Base-by-base conservation (phyloP, 2,888 invertebrate species). In the Deilephila elpenor region DNA sequence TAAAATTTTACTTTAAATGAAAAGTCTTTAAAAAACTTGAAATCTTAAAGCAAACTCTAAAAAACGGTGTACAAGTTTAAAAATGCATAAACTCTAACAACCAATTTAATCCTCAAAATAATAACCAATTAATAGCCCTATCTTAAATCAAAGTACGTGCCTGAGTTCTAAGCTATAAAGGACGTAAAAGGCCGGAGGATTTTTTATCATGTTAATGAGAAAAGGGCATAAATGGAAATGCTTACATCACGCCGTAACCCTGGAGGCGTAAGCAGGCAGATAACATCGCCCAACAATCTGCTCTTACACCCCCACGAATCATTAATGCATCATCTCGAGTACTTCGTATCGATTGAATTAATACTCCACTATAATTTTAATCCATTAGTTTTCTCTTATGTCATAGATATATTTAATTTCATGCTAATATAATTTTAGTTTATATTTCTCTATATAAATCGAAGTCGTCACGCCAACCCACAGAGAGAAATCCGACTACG, bases 181-280 rank as follows among this genome's bases (percentile, higher is more conserved):
- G 51, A 25, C 67, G 60, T 17, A 44, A 44, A 44, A 20, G n/a
- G 37, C 37, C 64, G 51, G 67, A 67, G 51, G 25, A 51, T 67
- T 67, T 56, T 67, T 67, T 67, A 67, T 62, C 19, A 62, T 67
- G 25, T 17, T 67, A 67, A 67, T 51, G 67, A 67, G 51, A 25
- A 17, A 67, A 67, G 67, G 51, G 51, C 67, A 67, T 44, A 25
- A 17, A 67, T 51, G 67, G 44, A 11, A 20, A 44, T 67, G 44
- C 67, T 67, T 51, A 67, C 67, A 25, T 67, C 67, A 67, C 67
- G 44, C 14, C 25, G 25, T 25, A 67, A 51, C 67, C 51, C 67
- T 67, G 51, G 67, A 67, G 51, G 51, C 67, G 67, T 51, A 51
- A 67, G 67, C 67, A 67, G 25, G 25, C 44, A 67, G 67, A 67